Evolutionary conservation across 23 tunicate genomes (phyloP).

Genomic region (Ciona savignyi): DNA sequence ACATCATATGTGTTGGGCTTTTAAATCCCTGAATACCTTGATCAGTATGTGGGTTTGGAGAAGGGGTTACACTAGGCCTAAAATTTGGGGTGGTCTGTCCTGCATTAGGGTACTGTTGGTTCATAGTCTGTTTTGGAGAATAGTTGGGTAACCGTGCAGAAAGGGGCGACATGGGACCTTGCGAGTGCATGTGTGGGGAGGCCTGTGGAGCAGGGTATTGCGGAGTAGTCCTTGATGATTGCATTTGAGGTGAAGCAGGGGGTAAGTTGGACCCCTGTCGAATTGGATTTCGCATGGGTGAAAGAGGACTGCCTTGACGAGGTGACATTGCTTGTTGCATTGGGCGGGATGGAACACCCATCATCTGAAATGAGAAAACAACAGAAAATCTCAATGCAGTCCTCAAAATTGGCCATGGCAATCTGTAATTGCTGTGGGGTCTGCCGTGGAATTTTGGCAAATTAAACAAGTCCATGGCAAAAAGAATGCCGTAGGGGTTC

Average conservation of each 20-base stretch:
- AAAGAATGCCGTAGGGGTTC: too few species aligned
- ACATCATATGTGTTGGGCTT: conserved; percentile 65
- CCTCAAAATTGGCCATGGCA: too few species aligned
- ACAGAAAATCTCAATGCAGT: too few species aligned
- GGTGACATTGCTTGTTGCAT: conserved; percentile 74
- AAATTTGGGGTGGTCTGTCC: conserved; percentile 21
- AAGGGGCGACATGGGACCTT: conserved; percentile 37
- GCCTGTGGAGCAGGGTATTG: conserved; percentile 45
- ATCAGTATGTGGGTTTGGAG: conserved; percentile 35
- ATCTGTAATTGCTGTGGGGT: too few species aligned
- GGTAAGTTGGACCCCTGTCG: conserved; percentile 10
- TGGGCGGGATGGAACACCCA: conserved; percentile 34
- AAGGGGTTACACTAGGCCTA: conserved; percentile 9
- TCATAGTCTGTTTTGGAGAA: conserved; percentile 37
- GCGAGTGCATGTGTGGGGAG: conserved; percentile 39
- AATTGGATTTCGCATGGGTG: conserved; percentile 36
- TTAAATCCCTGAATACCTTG: conserved; percentile 24
- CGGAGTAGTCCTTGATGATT: conserved; percentile 30
- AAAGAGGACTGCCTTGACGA: conserved; percentile 43
- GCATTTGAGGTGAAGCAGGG: conserved; percentile 43
- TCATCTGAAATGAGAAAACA: conserved; percentile 35
- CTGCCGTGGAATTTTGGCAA: too few species aligned
- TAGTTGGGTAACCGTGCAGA: conserved; percentile 17
- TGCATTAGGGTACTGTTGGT: conserved; percentile 18
- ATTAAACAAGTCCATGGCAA: too few species aligned